phyloP scores from a whole-genome alignment of 1,140 invertebrate species.

The Melitaea cinxia region DNA sequence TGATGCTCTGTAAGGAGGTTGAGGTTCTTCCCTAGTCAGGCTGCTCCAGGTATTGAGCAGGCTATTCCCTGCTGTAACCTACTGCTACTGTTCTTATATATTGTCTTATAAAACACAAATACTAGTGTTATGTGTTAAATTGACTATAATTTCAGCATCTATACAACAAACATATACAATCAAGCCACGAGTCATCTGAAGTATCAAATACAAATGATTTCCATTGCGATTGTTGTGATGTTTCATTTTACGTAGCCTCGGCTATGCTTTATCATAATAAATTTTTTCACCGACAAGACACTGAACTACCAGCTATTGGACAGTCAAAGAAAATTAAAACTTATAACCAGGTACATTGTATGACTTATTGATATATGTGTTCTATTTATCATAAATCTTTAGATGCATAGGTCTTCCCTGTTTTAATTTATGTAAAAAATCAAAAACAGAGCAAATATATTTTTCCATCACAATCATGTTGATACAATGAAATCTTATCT shows the following conservation, averaged over 20 bases:
- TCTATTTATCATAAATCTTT: background rate
- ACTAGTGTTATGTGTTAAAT: slow-evolving; percentile 32
- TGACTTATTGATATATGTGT: background rate
- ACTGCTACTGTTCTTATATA: too few species aligned
- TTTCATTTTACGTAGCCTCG: slow-evolving; percentile 82
- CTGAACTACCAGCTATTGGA: slow-evolving; percentile 59
- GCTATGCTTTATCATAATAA: slow-evolving; percentile 85
- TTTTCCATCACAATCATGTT: too few species aligned
- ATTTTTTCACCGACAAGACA: slow-evolving; percentile 84
- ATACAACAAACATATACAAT: slow-evolving; percentile 83
- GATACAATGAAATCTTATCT: too few species aligned
- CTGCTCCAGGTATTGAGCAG: too few species aligned
- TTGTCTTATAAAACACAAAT: background rate
- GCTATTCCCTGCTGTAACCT: too few species aligned
- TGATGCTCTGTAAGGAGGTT: too few species aligned
- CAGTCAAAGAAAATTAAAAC: slow-evolving; percentile 70
- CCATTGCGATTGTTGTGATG: slow-evolving; percentile 83
- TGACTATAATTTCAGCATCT: slow-evolving; percentile 77
- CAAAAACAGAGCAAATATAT: too few species aligned
- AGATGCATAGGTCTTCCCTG: background rate
- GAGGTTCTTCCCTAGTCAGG: too few species aligned
- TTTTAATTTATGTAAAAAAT: too few species aligned
- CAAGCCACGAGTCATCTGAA: slow-evolving; percentile 68
- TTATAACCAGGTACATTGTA: slow-evolving; percentile 52
- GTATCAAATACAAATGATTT: slow-evolving; percentile 65